Evolutionary conservation across 2,888 invertebrate genomes (phyloP), one percentile per base, ranked within the genome.

Genomic region (Heteromyza rotundicornis): DNA sequence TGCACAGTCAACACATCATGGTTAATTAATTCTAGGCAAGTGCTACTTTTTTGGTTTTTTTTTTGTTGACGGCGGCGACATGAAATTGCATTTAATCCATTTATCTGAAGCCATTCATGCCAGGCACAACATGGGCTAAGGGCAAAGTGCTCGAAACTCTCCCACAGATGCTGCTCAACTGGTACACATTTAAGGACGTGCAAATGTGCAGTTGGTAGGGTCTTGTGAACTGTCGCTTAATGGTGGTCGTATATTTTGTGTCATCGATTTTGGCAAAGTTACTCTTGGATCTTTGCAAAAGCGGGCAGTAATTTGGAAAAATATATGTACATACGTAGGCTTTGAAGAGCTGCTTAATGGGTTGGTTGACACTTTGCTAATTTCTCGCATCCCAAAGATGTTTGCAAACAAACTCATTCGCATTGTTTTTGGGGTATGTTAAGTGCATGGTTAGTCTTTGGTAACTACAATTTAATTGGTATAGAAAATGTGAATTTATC

Each of bases 151-250:
- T n/a, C n/a, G n/a, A n/a, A n/a, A n/a, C n/a, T n/a, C n/a, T n/a
- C n/a, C n/a, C n/a, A n/a, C n/a, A n/a, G n/a, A n/a, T n/a, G n/a
- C n/a, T n/a, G n/a, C n/a, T n/a, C n/a, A n/a, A n/a, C n/a, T n/a
- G n/a, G n/a, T n/a, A n/a, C n/a, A n/a, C n/a, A n/a, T n/a, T n/a
- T n/a, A n/a, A n/a, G n/a, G n/a, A n/a, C n/a, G n/a, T n/a, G n/a
- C n/a, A n/a, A n/a, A n/a, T n/a, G n/a, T n/a, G n/a, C n/a, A 14
- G 40, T 40, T 40, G 10, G 8, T 8, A 14, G 44, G 22, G 44
- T 16, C 40, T 50, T 40, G 58, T 62, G 64, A 64, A 62, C 61
- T n/a, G 67, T 66, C 62, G 67, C 64, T 67, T 63, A 66, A 67
- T 66, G 61, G 64, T 64, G 59, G 56, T 58, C 62, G 61, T 64